Base-by-base conservation (phyloP, 1,140 invertebrate genomes). In the Leptestheria dahalacensis region DNA sequence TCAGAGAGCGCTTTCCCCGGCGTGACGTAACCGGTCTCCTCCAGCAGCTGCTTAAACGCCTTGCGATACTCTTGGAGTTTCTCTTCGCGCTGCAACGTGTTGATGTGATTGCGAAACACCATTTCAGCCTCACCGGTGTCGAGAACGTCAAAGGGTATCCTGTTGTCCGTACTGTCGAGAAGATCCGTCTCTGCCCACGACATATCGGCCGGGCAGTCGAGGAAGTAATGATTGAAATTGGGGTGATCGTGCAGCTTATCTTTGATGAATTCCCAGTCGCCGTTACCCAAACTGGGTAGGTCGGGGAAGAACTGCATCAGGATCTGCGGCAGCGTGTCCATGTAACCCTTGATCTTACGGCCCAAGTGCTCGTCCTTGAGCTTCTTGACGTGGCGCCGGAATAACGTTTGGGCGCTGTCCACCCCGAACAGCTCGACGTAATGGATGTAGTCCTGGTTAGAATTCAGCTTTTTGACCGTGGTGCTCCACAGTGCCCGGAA, bases 1-100 rank as follows among this genome's bases (percentile, higher is more conserved):
- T 98, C 93, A 2, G 85, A 84, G 57, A 97, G 74, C 65, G 85
- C 82, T 73, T 96, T 94, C 3, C 93, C 94, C 10, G 92, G 91
- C 21, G 73, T 78, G 21, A 97, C 90, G 70, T 93, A 94, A 0
- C 89, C 88, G 2, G 91, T 94, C 72, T 96, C 91, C 70, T 94
- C 89, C 59, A 98, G 75, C 25, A 97, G 75, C 68, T 88, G 83
- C 68, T 92, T 93, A 75, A 97, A 97, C 70, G 95, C 88, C 68
- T 91, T 69, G 54, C 74, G 70, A 66, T 78, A 70, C 64, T 78
- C 78, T 67, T 25, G 28, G 20, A 60, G 6, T 15, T 49, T 48
- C 67, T 91, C 85, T 69, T 93, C 88, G 68, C 88, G 86, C 68
- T 95, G 89, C 25, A 95, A 77, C 53, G 86, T 82, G 70, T 91